A percentile compares a stretch with the other conserved stretches of the same genome.
phyloP scores from a whole-genome alignment of 1,140 invertebrate species.

The Drosophila chauvacae region DNA sequence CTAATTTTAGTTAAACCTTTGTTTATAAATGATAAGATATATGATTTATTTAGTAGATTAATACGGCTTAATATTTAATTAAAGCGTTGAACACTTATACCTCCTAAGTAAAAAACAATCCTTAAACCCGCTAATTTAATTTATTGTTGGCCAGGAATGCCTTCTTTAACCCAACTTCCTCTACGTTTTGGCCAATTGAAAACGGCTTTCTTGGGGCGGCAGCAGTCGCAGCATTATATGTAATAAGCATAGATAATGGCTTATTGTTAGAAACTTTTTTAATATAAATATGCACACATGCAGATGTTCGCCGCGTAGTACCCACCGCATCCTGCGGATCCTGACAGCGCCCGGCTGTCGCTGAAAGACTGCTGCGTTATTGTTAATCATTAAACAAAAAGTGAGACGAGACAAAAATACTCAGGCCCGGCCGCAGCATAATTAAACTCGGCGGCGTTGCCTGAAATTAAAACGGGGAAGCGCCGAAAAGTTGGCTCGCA shows the following conservation, averaged over 20 bases:
- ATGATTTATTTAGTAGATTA: background rate
- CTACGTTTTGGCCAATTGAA: slow-evolving; percentile 23
- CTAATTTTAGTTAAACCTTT: background rate
- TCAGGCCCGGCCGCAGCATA: slow-evolving; percentile 48
- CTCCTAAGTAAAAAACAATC: background rate
- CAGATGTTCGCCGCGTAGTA: slow-evolving; percentile 23
- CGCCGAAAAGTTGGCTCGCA: slow-evolving; percentile 61
- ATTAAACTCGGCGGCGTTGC: slow-evolving; percentile 50
- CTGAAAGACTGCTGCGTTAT: slow-evolving; percentile 54
- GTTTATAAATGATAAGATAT: too few species aligned
- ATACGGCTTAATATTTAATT: background rate
- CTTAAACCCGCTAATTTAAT: slow-evolving; percentile 19
- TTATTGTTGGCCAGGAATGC: background rate
- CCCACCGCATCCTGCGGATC: slow-evolving; percentile 33
- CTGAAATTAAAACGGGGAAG: slow-evolving; percentile 68
- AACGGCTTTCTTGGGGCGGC: slow-evolving; percentile 14
- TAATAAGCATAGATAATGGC: slow-evolving; percentile 68
- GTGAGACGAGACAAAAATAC: slow-evolving; percentile 50
- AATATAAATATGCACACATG: slow-evolving; percentile 77
- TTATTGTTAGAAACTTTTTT: slow-evolving; percentile 80
- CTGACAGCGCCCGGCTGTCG: slow-evolving; percentile 31
- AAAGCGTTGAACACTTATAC: background rate
- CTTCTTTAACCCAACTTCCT: background rate
- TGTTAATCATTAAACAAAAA: slow-evolving; percentile 80
- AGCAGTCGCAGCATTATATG: slow-evolving; percentile 58